These are phyloP conservation scores for Trichomycterus rosablanca DNA, from an alignment of 2,113 vertebrate species.

Conservation along the genomic window DNA sequence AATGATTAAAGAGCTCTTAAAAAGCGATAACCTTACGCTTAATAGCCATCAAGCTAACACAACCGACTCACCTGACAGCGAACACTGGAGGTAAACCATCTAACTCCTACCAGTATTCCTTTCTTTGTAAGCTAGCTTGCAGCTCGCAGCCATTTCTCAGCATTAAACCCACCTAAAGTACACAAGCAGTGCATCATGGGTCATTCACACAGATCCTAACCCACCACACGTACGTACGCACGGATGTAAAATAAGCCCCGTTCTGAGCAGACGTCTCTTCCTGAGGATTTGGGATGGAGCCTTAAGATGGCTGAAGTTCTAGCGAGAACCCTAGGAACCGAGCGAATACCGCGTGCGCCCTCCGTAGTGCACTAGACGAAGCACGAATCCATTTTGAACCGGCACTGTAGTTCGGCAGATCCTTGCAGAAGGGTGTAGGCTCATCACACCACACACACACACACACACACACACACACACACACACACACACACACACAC, in stretches of 20 bases:
- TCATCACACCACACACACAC: slow-evolving; percentile 7
- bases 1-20: too few species aligned
- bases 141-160: too few species aligned
- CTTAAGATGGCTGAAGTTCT: slow-evolving; percentile 17
- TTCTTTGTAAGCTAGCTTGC: too few species aligned
- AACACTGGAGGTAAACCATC: too few species aligned
- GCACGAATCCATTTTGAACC: slow-evolving; percentile 27
- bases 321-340: background rate
- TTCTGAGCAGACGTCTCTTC: too few species aligned
- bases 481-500: slow-evolving; percentile 5
- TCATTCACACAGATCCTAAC: background rate
- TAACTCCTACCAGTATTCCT: too few species aligned
- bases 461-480: slow-evolving; percentile 12
- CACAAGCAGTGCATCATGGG: background rate
- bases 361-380: slow-evolving; percentile 18
- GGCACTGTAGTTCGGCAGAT: slow-evolving; percentile 25
- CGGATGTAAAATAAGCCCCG: too few species aligned
- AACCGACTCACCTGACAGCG: too few species aligned
- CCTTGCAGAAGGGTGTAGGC: slow-evolving; percentile 25
- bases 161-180: too few species aligned
- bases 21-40: too few species aligned
- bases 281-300: slow-evolving; percentile 14
- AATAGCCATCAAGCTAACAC: too few species aligned
- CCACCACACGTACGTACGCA: too few species aligned
- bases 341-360: background rate